Evolutionary conservation across 2,113 vertebrate genomes (phyloP).

Genomic region (Lathamus discolor): DNA sequence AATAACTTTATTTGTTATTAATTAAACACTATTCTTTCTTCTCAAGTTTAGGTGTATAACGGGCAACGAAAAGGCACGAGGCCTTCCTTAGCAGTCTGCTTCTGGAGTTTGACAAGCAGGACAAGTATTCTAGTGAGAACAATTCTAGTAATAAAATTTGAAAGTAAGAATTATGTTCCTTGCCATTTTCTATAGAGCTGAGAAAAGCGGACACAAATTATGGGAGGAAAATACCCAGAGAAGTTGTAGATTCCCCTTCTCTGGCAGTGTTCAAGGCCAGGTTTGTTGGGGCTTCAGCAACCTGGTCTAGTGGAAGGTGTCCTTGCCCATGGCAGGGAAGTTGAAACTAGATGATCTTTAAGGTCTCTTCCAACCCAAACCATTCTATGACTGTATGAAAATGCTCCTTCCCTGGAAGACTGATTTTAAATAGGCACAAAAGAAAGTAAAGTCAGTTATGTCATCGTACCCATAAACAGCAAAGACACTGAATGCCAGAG

Average conservation of each 20-base stretch:
- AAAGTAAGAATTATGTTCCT: background rate
- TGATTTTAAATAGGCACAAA: background rate
- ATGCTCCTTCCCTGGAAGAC: background rate
- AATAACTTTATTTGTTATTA: background rate
- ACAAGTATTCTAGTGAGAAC: background rate
- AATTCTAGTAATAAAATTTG: background rate
- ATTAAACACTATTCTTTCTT: background rate
- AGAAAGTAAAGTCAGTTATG: background rate
- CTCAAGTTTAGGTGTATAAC: background rate
- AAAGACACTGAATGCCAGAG: background rate
- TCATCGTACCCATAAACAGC: background rate
- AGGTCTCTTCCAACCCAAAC: background rate
- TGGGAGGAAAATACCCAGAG: background rate
- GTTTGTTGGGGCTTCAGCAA: background rate
- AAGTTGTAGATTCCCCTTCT: background rate
- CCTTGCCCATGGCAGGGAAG: background rate
- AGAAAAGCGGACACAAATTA: background rate
- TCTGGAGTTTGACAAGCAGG: background rate
- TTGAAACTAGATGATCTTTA: background rate
- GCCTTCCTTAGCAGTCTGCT: background rate
- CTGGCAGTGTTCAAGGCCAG: background rate
- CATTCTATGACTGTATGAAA: background rate
- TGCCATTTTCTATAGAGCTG: background rate
- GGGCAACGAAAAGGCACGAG: background rate
- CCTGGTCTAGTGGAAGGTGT: background rate